Evolutionary conservation across 2,888 invertebrate genomes (phyloP).

Genomic region (Alentia gelatinosa): DNA sequence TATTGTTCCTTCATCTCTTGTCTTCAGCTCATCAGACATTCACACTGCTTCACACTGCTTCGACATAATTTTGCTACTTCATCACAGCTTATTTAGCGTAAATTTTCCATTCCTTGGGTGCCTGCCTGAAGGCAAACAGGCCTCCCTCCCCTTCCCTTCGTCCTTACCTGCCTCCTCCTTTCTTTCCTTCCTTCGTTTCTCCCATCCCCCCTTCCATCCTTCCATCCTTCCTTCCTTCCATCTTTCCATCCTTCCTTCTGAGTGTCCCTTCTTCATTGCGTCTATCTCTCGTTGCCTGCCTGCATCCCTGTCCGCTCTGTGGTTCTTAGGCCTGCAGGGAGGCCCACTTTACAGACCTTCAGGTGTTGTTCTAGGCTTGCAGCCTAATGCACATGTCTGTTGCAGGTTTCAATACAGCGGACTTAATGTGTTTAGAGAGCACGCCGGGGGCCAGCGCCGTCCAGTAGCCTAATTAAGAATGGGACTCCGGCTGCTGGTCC

Average conservation of each 20-base stretch:
- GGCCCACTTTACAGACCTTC: neutral
- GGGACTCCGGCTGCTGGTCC: neutral
- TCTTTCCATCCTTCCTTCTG: too few relatives aligned
- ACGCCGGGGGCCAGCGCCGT: neutral
- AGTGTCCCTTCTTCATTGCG: neutral
- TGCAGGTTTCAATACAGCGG: conserved; percentile 20
- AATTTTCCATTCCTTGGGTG: too few relatives aligned
- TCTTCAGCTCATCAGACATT: too few relatives aligned
- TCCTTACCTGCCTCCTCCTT: too few relatives aligned
- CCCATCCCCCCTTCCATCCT: neutral
- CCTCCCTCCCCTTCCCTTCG: too few relatives aligned
- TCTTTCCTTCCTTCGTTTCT: neutral
- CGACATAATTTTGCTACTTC: too few relatives aligned
- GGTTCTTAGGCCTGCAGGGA: neutral
- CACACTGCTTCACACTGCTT: too few relatives aligned
- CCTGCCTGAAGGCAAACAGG: too few relatives aligned
- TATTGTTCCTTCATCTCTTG: too few relatives aligned
- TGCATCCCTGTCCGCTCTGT: neutral
- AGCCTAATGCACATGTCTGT: neutral
- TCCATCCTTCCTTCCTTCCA: neutral
- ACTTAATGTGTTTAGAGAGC: conserved; percentile 21
- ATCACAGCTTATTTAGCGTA: too few relatives aligned
- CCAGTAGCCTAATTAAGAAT: neutral
- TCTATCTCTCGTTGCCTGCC: neutral
- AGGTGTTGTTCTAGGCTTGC: neutral